A percentile compares a stretch with the other conserved stretches of the same genome.
These are phyloP conservation scores for Palaemon carinicauda DNA, from an alignment of 1,140 invertebrate species.

Conservation along the genomic window DNA sequence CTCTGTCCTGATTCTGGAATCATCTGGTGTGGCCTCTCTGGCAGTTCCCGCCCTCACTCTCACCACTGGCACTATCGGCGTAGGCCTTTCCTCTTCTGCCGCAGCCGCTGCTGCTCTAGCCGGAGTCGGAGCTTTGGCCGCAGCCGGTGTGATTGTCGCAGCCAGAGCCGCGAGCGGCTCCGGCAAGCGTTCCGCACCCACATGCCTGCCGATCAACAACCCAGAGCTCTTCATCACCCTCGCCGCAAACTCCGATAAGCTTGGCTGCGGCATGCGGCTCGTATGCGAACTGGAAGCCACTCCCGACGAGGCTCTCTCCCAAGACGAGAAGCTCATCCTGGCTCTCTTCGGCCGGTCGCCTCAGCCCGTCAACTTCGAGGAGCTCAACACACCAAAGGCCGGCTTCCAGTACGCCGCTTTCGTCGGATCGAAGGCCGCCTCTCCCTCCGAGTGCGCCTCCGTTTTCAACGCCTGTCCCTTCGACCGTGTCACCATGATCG, in stretches of 20 bases:
- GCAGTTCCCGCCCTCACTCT: no score
- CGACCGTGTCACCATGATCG: conserved; percentile 33
- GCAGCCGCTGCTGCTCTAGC: no score
- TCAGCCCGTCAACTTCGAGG: conserved; percentile 30
- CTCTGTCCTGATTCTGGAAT: no score
- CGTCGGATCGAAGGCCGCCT: conserved; percentile 25
- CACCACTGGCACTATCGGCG: no score
- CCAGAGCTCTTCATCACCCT: neutral
- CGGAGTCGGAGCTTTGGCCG: no score
- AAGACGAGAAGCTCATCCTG: conserved; percentile 62
- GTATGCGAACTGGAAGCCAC: conserved; percentile 62
- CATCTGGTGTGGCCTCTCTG: no score
- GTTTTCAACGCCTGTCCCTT: conserved; percentile 43
- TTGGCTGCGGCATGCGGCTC: conserved; percentile 61
- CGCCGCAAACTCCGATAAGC: conserved; percentile 63
- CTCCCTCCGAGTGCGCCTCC: conserved; percentile 11
- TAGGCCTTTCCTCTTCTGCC: no score
- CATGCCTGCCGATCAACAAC: neutral
- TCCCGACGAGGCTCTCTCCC: conserved; percentile 40
- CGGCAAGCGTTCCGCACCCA: neutral
- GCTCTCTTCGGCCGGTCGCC: conserved; percentile 57
- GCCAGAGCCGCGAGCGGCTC: neutral
- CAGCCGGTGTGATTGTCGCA: neutral
- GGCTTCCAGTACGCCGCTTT: conserved; percentile 43
- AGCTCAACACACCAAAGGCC: conserved; percentile 26